These are phyloP conservation scores for Noctua comes DNA, from an alignment of 2,888 invertebrate genomes.

Conservation along the genomic window DNA sequence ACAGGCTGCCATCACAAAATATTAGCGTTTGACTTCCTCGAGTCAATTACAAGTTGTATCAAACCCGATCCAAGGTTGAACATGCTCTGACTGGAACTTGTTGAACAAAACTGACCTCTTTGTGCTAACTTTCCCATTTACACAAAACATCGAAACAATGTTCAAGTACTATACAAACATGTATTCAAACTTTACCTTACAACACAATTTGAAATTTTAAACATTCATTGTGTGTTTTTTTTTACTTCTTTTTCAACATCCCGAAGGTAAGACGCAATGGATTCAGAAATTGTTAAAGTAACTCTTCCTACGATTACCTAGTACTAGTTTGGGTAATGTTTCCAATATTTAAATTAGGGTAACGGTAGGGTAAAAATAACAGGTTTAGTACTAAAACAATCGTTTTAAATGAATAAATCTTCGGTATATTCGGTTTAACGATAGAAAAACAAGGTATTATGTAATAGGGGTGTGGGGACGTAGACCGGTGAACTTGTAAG, in stretches of 20 bases:
- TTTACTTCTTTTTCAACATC: not conserved
- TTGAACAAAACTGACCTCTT: slow-evolving; percentile 23
- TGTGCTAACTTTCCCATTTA: slow-evolving; percentile 39
- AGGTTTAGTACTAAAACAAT: slow-evolving; percentile 49
- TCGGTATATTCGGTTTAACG: slow-evolving; percentile 19
- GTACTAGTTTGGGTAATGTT: slow-evolving; percentile 15
- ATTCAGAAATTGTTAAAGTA: not conserved
- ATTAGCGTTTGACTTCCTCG: slow-evolving; percentile 2
- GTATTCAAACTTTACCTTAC: not conserved
- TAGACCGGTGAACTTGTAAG: too few species aligned
- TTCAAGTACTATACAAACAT: slow-evolving; percentile 24
- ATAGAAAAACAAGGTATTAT: slow-evolving; percentile 16
- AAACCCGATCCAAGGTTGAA: slow-evolving; percentile 21
- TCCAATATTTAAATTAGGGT: slow-evolving; percentile 47
- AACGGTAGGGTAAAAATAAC: slow-evolving; percentile 44
- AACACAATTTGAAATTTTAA: not conserved
- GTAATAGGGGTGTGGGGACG: not conserved
- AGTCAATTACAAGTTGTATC: slow-evolving; percentile 46
- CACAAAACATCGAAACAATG: slow-evolving; percentile 30
- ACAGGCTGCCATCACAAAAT: slow-evolving; percentile 22
- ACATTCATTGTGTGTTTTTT: slow-evolving; percentile 1
- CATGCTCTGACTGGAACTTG: slow-evolving; percentile 21
- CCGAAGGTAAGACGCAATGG: not conserved
- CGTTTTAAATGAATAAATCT: slow-evolving; percentile 45
- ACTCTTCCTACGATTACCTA: not conserved